A percentile compares a stretch with the other conserved stretches of the same genome.
These are phyloP conservation scores for Amazona ochrocephala DNA, from an alignment of 2,797 vertebrate genomes.

Conservation along the genomic window DNA sequence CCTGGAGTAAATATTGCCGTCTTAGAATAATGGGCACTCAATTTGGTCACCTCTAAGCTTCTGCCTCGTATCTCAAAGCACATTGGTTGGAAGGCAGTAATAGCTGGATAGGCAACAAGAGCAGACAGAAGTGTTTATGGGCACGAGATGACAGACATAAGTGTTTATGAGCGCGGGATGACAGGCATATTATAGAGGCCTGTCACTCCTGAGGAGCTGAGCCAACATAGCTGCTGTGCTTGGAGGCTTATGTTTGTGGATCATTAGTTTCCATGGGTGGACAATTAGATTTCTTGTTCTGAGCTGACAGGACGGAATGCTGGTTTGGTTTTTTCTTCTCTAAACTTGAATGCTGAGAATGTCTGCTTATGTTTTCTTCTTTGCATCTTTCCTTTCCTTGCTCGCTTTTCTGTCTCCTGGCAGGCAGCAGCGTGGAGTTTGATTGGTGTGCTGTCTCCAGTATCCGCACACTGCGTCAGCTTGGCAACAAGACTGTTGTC, in stretches of 20 bases:
- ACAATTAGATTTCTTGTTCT: neutral
- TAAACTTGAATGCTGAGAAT: neutral
- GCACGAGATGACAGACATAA: neutral
- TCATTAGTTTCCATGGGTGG: neutral
- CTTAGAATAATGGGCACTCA: neutral
- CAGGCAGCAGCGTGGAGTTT: conserved; percentile 97
- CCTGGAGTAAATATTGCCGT: neutral
- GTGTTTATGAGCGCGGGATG: neutral
- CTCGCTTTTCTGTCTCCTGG: conserved; percentile 11
- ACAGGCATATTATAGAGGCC: neutral
- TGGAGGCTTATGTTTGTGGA: neutral
- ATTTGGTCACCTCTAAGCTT: neutral
- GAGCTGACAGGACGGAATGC: neutral
- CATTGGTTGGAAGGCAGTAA: neutral
- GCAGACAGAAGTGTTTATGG: neutral
- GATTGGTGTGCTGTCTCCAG: conserved; percentile 97
- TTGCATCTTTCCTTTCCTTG: neutral
- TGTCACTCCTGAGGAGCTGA: neutral
- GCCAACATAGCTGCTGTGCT: neutral
- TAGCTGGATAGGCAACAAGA: neutral
- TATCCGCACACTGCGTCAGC: conserved; percentile 88
- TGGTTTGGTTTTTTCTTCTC: neutral
- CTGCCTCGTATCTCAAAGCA: neutral
- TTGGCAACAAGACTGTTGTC: conserved; percentile 90
- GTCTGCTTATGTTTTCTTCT: neutral